A percentile compares a stretch with the other conserved stretches of the same genome.
Evolutionary conservation across 2,113 vertebrate species (phyloP).

Genomic region (Hippocampus mohnikei): DNA sequence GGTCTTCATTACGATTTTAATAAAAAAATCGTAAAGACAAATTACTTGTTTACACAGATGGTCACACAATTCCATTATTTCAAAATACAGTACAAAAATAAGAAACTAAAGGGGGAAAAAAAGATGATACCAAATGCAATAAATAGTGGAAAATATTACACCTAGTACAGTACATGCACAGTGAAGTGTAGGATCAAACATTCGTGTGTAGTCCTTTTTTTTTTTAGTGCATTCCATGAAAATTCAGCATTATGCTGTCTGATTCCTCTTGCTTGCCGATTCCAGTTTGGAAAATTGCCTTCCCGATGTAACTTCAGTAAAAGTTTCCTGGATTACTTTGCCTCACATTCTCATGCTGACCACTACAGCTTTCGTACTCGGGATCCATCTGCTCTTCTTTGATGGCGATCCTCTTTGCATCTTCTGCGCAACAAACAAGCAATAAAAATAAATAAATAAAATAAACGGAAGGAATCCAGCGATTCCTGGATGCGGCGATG

Average conservation of each 20-base stretch:
- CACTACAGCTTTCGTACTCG: conserved; percentile 85
- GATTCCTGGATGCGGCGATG: not conserved
- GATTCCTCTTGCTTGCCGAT: not conserved
- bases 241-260: conserved; percentile 17
- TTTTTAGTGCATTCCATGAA: conserved; percentile 26
- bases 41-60: conserved; percentile 40
- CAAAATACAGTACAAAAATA: conserved; percentile 61
- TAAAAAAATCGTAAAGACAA: conserved; percentile 53
- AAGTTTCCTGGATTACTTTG: conserved; percentile 52
- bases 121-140: conserved; percentile 57
- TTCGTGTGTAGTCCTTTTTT: conserved; percentile 4
- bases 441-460: not conserved
- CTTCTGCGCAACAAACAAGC: conserved; percentile 74
- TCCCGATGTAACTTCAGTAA: conserved; percentile 19
- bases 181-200: conserved; percentile 30
- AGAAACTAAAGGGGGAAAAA: conserved; percentile 37
- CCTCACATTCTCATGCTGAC: conserved; percentile 60
- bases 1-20: conserved; percentile 48
- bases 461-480: not conserved
- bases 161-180: conserved; percentile 42
- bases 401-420: conserved; percentile 90
- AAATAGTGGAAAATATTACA: conserved; percentile 56
- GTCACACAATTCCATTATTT: conserved; percentile 51
- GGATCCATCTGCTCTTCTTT: conserved; percentile 96
- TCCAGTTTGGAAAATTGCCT: conserved; percentile 35